phyloP scores from a whole-genome alignment of 2,888 invertebrate genomes.

The Myopa testacea region DNA sequence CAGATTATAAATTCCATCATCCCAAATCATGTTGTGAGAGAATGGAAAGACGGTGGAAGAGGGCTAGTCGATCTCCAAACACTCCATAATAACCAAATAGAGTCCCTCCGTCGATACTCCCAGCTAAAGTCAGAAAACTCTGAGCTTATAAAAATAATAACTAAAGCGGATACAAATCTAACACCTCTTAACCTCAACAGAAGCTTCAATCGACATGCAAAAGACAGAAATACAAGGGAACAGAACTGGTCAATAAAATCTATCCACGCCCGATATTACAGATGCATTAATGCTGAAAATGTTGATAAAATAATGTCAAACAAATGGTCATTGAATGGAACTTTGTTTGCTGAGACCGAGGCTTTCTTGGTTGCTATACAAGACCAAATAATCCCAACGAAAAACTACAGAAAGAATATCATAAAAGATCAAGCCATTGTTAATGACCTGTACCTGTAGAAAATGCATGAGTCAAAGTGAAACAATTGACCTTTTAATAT shows the following conservation, averaged over 20 bases:
- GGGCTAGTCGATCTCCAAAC: conserved; percentile 35
- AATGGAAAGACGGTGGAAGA: conserved; percentile 38
- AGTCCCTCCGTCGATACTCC: conserved; percentile 21
- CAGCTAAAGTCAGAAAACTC: conserved; percentile 4
- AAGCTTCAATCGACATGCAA: not conserved
- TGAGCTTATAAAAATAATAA: conserved; percentile 27
- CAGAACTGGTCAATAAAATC: conserved; percentile 31
- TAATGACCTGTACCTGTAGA: not conserved
- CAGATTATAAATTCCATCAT: conserved; percentile 33
- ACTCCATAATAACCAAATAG: not conserved
- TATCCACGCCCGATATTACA: conserved; percentile 34
- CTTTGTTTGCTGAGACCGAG: conserved; percentile 34
- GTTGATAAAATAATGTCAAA: conserved; percentile 37
- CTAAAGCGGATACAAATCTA: not conserved
- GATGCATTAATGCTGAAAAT: conserved; percentile 30
- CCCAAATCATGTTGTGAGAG: conserved; percentile 39
- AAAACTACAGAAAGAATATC: conserved; percentile 27
- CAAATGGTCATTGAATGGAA: conserved; percentile 35
- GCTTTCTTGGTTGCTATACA: conserved; percentile 21
- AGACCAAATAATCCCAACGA: conserved; percentile 24
- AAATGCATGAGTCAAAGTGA: conserved; percentile 2
- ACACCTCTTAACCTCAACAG: not conserved
- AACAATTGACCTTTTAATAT: conserved; percentile 35
- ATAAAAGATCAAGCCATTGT: not conserved
- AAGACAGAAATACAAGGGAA: conserved; percentile 11